phyloP scores from a whole-genome alignment of 1,140 invertebrate species.

The Drosophila mauritiana region DNA sequence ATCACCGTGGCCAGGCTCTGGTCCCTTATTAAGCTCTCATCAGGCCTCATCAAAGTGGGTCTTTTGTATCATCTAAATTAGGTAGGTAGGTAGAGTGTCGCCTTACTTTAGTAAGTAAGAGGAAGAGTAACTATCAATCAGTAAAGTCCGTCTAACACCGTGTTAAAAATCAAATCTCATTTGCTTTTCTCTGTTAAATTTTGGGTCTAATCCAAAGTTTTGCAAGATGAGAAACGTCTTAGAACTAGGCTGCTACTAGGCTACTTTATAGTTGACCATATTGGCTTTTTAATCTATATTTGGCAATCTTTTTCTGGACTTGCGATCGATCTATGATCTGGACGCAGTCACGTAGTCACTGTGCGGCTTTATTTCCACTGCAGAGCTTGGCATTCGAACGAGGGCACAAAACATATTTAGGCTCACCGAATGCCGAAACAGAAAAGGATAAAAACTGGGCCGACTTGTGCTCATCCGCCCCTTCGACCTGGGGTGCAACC shows the following conservation, averaged over 20 bases:
- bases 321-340: not conserved
- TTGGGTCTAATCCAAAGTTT: too few species aligned
- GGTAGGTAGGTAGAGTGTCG: not conserved
- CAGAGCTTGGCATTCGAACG: constrained; percentile 24
- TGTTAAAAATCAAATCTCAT: too few species aligned
- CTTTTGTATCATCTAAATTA: not conserved
- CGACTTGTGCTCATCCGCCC: constrained; percentile 7
- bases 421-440: constrained; percentile 10
- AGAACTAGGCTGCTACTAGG: too few species aligned
- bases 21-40: constrained; percentile 3
- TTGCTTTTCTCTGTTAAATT: too few species aligned
- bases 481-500: constrained; percentile 5
- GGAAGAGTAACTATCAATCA: too few species aligned
- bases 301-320: too few species aligned
- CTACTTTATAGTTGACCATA: too few species aligned
- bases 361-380: constrained; percentile 27
- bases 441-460: constrained; percentile 25
- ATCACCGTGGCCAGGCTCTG: not conserved
- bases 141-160: too few species aligned
- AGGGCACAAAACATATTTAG: constrained; percentile 59
- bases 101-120: not conserved
- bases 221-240: too few species aligned
- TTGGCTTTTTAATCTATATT: too few species aligned
- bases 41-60: not conserved
- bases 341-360: not conserved